These are phyloP conservation scores for Palythoa grandis DNA, from an alignment of 92 coral and sea anemone genomes.

Conservation along the genomic window DNA sequence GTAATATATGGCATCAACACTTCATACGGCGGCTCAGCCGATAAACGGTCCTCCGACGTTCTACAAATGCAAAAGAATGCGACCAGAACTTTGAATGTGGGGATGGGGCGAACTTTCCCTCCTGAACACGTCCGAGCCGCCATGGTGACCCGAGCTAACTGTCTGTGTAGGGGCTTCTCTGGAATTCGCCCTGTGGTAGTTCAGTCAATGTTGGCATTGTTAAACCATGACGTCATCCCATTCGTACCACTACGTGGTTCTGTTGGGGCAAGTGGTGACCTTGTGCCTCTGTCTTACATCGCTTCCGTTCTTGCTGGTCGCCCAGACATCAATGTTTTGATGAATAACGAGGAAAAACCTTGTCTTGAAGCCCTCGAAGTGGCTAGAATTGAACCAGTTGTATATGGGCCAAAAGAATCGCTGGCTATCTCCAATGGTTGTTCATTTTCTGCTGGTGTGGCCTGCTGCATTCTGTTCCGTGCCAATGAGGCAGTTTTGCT, in stretches of 20 bases:
- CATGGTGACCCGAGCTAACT: constrained; percentile 54
- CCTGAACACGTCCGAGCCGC: constrained; percentile 43
- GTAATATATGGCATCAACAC: constrained; percentile 55
- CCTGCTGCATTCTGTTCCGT: constrained; percentile 35
- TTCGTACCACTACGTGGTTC: constrained; percentile 55
- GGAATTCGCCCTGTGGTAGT: constrained; percentile 45
- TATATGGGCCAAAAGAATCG: constrained; percentile 41
- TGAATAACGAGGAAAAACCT: constrained; percentile 35
- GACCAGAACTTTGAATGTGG: constrained; percentile 39
- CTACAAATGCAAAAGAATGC: constrained; percentile 25
- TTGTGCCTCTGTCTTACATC: constrained; percentile 52
- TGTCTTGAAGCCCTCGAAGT: constrained; percentile 43
- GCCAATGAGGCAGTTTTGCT: constrained; percentile 50
- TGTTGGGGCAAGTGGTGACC: constrained; percentile 60
- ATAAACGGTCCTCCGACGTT: constrained; percentile 30
- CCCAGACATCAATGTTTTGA: constrained; percentile 30
- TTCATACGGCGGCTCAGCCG: constrained; percentile 52
- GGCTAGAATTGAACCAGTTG: constrained; percentile 49
- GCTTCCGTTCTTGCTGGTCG: constrained; percentile 54
- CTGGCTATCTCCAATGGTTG: constrained; percentile 46
- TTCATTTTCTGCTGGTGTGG: constrained; percentile 48
- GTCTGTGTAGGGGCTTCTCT: constrained; percentile 53
- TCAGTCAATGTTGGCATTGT: constrained; percentile 29
- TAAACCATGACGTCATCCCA: constrained; percentile 49
- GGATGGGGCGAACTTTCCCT: constrained; percentile 45